Percentiles rank a stretch among this genome's conserved stretches.
Conservation (phyloP, 1,140 invertebrate species). For the Zelostemma sp. region DNA sequence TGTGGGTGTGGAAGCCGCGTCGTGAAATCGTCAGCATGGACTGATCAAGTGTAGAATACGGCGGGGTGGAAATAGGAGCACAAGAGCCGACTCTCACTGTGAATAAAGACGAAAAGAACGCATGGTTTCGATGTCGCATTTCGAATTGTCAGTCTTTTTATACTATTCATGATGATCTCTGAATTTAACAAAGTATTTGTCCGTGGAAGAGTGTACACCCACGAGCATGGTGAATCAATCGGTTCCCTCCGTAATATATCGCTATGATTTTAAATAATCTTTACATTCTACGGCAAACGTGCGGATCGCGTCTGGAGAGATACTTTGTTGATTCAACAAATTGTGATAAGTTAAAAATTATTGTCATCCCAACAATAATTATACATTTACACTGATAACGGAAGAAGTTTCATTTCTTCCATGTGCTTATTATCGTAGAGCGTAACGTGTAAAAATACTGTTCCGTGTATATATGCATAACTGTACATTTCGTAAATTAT, state of each 20-base stretch:
- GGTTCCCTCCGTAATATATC: too few relatives aligned
- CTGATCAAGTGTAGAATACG: conserved; percentile 1
- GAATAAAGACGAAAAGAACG: conserved; percentile 1
- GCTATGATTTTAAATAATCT: not conserved
- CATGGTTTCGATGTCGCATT: conserved; percentile 1
- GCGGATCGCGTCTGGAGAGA: not conserved
- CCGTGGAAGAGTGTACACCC: too few relatives aligned
- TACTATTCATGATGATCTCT: conserved; percentile 10
- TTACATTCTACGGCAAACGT: not conserved
- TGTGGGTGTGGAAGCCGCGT: conserved; percentile 31
- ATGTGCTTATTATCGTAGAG: conserved; percentile 43
- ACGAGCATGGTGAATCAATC: too few relatives aligned
- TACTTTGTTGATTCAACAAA: conserved; percentile 41
- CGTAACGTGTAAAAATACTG: conserved; percentile 41
- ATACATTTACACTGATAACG: conserved; percentile 41
- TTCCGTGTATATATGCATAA: conserved; percentile 46
- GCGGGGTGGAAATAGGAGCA: not conserved
- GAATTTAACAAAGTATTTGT: conserved; percentile 2
- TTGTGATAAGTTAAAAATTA: conserved; percentile 44
- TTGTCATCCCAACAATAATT: conserved; percentile 44
- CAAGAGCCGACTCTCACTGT: conserved; percentile 14
- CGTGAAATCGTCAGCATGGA: conserved; percentile 14
- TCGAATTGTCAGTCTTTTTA: not conserved
- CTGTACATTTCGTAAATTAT: conserved; percentile 50
- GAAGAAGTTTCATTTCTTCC: conserved; percentile 36